phyloP scores from a whole-genome alignment of 1,140 invertebrate genomes.

The Bombus superbus region DNA sequence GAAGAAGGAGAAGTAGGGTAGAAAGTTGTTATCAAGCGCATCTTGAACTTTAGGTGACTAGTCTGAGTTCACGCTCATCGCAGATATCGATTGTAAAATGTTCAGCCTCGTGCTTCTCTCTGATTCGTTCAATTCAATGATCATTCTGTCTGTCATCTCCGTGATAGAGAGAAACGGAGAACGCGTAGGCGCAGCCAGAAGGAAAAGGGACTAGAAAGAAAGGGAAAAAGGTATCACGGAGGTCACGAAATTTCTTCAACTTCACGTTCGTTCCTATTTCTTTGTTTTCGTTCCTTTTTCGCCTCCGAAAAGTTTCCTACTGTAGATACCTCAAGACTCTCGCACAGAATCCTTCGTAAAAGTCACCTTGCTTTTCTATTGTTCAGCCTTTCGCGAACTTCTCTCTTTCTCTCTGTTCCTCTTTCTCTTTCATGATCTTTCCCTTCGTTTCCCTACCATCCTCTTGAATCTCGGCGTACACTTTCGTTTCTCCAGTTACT shows the following conservation, averaged over 20 bases:
- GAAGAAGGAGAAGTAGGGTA: neutral
- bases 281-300: slow-evolving; percentile 47
- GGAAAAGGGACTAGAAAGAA: slow-evolving; percentile 20
- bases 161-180: slow-evolving; percentile 17
- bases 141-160: too few relatives aligned
- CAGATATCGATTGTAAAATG: slow-evolving; percentile 57
- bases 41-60: slow-evolving; percentile 43
- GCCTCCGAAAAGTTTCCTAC: slow-evolving; percentile 57
- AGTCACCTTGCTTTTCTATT: slow-evolving; percentile 49
- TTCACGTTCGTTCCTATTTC: slow-evolving; percentile 25
- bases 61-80: slow-evolving; percentile 17
- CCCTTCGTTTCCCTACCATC: neutral
- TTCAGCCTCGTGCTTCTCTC: slow-evolving; percentile 20
- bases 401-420: slow-evolving; percentile 21
- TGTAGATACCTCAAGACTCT: slow-evolving; percentile 46
- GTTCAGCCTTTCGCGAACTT: slow-evolving; percentile 50
- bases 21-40: slow-evolving; percentile 57
- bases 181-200: neutral
- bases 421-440: neutral
- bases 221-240: slow-evolving; percentile 12
- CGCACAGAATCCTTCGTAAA: slow-evolving; percentile 39
- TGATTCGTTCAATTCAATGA: slow-evolving; percentile 58
- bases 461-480: slow-evolving; percentile 33
- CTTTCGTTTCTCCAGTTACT: slow-evolving; percentile 48
- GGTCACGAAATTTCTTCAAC: slow-evolving; percentile 59